These are phyloP conservation scores for Candoia aspera DNA, from an alignment of 2,113 vertebrate species.

Conservation along the genomic window DNA sequence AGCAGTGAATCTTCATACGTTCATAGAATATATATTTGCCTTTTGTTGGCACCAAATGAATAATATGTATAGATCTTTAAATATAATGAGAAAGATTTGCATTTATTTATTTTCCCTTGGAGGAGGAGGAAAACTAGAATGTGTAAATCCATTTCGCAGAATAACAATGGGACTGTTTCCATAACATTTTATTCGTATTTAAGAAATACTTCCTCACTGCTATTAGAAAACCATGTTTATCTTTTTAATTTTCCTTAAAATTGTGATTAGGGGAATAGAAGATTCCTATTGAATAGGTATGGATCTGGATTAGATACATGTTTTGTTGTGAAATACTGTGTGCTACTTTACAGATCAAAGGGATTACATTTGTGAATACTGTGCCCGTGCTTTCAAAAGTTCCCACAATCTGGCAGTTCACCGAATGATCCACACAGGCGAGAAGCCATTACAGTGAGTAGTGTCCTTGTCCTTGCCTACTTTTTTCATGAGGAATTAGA, in stretches of 20 bases:
- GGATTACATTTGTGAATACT: conserved; percentile 99
- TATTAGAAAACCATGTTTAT: neutral
- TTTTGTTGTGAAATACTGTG: neutral
- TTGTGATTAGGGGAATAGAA: neutral
- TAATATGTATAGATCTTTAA: neutral
- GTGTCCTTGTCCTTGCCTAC: neutral
- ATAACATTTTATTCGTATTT: neutral
- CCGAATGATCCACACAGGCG: conserved; percentile 98
- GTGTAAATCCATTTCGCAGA: neutral
- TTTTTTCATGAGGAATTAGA: neutral
- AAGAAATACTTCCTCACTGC: neutral
- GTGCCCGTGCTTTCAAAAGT: conserved; percentile 97
- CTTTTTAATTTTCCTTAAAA: neutral
- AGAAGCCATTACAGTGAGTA: conserved; percentile 97
- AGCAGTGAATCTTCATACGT: neutral
- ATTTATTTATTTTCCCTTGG: neutral
- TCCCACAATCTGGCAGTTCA: conserved; percentile 98
- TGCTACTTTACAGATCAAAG: conserved; percentile 83
- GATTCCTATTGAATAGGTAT: neutral
- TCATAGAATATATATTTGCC: neutral
- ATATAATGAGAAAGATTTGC: neutral
- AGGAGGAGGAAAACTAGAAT: neutral
- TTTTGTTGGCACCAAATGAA: neutral
- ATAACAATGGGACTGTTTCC: neutral
- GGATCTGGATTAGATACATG: neutral